Conservation (phyloP, 2,888 invertebrate genomes). For the Ypsolopha scabrella region DNA sequence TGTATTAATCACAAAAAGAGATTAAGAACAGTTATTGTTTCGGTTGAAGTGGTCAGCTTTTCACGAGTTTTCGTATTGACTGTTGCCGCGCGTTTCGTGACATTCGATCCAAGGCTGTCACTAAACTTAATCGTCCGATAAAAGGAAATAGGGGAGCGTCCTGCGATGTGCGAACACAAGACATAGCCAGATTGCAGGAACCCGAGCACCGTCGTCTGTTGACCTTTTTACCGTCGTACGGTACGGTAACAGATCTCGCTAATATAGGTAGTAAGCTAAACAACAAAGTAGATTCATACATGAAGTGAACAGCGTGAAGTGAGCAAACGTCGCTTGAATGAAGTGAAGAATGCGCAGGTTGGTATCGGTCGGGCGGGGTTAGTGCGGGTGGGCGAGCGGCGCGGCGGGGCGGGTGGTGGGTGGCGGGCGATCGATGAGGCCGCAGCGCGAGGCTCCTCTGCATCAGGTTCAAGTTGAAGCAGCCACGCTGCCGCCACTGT, state of each 20-base stretch:
- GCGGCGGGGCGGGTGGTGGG: conserved; percentile 18
- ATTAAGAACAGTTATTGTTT: not conserved
- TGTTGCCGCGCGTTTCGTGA: conserved; percentile 20
- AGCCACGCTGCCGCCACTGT: not conserved
- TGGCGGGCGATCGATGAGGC: conserved; percentile 53
- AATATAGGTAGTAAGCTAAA: conserved; percentile 45
- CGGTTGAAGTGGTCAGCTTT: conserved; percentile 18
- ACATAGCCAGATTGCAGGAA: conserved; percentile 22
- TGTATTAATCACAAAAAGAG: too few relatives aligned
- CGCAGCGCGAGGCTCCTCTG: conserved; percentile 24
- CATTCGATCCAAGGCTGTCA: conserved; percentile 22
- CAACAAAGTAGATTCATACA: conserved; percentile 60
- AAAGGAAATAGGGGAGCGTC: conserved; percentile 17
- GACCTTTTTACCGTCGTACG: conserved; percentile 39
- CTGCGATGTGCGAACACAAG: conserved; percentile 19
- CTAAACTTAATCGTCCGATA: conserved; percentile 20
- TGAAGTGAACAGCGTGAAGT: conserved; percentile 43
- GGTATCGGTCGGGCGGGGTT: not conserved
- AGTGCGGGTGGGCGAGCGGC: not conserved
- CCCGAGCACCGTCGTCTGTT: conserved; percentile 25
- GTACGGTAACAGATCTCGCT: conserved; percentile 44
- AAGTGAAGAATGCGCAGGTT: conserved; percentile 48
- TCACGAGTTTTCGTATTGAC: conserved; percentile 22
- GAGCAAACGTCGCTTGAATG: conserved; percentile 32
- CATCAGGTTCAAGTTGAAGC: conserved; percentile 19